These are phyloP conservation scores for Dinoponera quadriceps DNA, from an alignment of 1,140 invertebrate species.

Conservation along the genomic window DNA sequence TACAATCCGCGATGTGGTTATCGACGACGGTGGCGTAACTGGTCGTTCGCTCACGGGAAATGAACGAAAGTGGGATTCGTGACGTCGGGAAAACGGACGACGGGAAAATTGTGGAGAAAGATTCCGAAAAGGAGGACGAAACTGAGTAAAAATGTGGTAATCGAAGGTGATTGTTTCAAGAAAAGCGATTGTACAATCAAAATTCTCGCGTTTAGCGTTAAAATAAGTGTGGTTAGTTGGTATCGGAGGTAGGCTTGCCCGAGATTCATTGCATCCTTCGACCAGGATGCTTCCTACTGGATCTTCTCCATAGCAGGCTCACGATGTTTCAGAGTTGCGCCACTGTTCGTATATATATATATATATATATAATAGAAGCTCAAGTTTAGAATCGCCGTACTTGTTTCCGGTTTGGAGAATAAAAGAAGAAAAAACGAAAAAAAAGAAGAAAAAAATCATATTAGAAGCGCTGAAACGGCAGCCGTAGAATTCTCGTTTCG, in stretches of 20 bases:
- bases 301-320: background rate
- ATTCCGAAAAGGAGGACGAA: background rate
- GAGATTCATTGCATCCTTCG: background rate
- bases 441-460: background rate
- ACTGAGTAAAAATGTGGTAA: background rate
- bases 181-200: slow-evolving; percentile 13
- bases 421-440: background rate
- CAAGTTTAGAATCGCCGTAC: slow-evolving; percentile 18
- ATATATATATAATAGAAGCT: slow-evolving; percentile 29
- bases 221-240: background rate
- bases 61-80: too few relatives aligned
- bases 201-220: background rate
- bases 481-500: background rate
- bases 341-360: slow-evolving; percentile 34
- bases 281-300: background rate
- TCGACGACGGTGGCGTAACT: slow-evolving; percentile 31
- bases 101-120: background rate
- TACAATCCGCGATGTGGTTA: slow-evolving; percentile 12
- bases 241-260: background rate
- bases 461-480: background rate
- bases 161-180: background rate
- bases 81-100: background rate
- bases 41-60: background rate
- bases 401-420: slow-evolving; percentile 21
- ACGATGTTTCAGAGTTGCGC: background rate